Conservation (phyloP, 2,797 vertebrate genomes). For the Peromyscus attwateri region DNA sequence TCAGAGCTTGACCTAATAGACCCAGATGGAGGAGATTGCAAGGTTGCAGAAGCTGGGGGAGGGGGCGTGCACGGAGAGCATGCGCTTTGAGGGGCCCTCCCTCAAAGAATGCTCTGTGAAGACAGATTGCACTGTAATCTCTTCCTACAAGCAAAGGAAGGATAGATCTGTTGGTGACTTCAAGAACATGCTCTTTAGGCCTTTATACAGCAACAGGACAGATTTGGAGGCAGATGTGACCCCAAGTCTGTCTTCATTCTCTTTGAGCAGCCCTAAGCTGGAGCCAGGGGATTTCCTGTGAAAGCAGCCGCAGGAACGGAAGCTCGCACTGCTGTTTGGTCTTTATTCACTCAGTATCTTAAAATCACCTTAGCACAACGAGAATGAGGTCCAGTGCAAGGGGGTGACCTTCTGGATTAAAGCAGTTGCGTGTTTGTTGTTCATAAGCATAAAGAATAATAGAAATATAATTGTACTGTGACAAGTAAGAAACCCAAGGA, state of each 20-base stretch:
- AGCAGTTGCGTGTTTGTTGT: background rate
- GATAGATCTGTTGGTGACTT: conserved; percentile 32
- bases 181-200: conserved; percentile 12
- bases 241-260: background rate
- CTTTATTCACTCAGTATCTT: background rate
- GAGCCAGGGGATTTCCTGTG: conserved; percentile 34
- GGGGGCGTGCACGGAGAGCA: background rate
- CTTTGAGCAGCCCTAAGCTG: conserved; percentile 41
- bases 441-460: conserved; percentile 34
- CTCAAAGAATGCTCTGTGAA: conserved; percentile 48
- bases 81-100: background rate
- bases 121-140: conserved; percentile 57
- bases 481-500: conserved; percentile 6
- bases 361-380: conserved; percentile 19
- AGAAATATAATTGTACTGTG: background rate
- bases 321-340: background rate
- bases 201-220: conserved; percentile 2
- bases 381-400: background rate
- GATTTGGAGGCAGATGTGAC: conserved; percentile 54
- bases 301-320: conserved; percentile 44
- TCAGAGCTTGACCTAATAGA: background rate
- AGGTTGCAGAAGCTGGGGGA: conserved; percentile 1
- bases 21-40: background rate
- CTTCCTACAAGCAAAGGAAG: conserved; percentile 56
- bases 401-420: background rate